Evolutionary conservation across 2,888 invertebrate genomes (phyloP).

Genomic region (Plebejus melissa): DNA sequence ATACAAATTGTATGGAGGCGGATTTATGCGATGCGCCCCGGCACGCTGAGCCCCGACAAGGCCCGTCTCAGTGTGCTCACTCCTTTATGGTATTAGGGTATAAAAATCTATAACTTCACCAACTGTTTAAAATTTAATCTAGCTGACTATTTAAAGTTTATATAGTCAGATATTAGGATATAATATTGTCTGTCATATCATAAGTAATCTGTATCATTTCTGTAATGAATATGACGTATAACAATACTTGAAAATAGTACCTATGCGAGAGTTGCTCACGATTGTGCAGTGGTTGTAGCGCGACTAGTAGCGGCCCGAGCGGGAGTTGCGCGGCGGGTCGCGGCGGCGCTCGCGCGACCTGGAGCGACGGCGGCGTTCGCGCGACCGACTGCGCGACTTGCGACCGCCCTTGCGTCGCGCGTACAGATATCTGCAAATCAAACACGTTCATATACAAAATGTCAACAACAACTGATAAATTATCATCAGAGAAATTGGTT

Average conservation of each 20-base stretch:
- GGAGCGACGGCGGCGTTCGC: slow-evolving; percentile 79
- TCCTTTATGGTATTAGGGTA: not conserved
- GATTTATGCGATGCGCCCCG: no score
- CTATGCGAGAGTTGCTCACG: slow-evolving; percentile 33
- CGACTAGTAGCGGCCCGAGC: slow-evolving; percentile 75
- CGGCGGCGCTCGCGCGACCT: slow-evolving; percentile 77
- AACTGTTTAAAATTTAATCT: not conserved
- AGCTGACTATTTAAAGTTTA: no score
- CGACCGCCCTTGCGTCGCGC: slow-evolving; percentile 81
- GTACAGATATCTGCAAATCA: slow-evolving; percentile 81
- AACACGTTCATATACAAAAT: not conserved
- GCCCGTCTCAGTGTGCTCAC: no score
- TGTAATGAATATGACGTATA: not conserved
- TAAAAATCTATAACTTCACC: not conserved
- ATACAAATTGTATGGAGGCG: no score
- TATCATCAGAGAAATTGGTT: no score
- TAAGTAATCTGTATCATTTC: not conserved
- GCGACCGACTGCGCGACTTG: slow-evolving; percentile 60
- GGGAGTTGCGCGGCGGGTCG: slow-evolving; percentile 73
- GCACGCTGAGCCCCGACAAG: no score
- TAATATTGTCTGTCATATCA: no score
- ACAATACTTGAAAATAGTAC: not conserved
- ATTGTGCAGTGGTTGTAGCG: slow-evolving; percentile 2
- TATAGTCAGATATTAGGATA: not conserved
- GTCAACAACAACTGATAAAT: no score